Evolutionary conservation across 1,140 invertebrate species (phyloP), one percentile per base, ranked within the genome.

Genomic region (Heliconius nattereri): DNA sequence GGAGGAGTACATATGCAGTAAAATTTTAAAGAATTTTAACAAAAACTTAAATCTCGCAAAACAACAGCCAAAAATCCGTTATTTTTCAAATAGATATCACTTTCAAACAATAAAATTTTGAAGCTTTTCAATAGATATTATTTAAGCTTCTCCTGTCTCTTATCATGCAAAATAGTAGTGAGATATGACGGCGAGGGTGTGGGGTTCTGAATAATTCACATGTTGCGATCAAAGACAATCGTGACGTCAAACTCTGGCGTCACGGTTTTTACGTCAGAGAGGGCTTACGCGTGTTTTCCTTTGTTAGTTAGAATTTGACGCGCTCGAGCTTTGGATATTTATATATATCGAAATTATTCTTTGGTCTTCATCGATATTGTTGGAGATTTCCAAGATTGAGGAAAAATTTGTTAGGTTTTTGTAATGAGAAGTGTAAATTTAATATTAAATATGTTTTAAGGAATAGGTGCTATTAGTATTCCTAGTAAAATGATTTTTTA

Each of bases 211-310:
- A 90, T 90, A 88, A 87, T 91, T 90, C 89, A 90, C 86, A 81
- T 85, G 83, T 87, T 87, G 82, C 89, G 90, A 91, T 92, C 89
- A 92, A 92, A 92, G 90, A 92, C 88, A 91, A 88, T 88, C 84
- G 86, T 84, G 84, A 85, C 86, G 89, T 91, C 86, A 86, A 77
- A 75, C 79, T 83, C 72, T 79, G 73, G 78, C 80, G 80, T 84
- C 83, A 84, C 54, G 83, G 83, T 84, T 84, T 84, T 84, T 82
- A 80, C 83, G 81, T 81, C 76, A 84, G 77, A 52, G 49, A 78
- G 73, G 71, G 78, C 80, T 84, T 83, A 78, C 79, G 79, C 76
- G 83, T 86, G 78, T 84, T 83, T 73, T 76, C 79, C 82, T 81
- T 83, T 81, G 82, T 81, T 73, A 73, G 32, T 60, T 23, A 76